Evolutionary conservation across 2,113 vertebrate species (phyloP).

Genomic region (Macrotus californicus): DNA sequence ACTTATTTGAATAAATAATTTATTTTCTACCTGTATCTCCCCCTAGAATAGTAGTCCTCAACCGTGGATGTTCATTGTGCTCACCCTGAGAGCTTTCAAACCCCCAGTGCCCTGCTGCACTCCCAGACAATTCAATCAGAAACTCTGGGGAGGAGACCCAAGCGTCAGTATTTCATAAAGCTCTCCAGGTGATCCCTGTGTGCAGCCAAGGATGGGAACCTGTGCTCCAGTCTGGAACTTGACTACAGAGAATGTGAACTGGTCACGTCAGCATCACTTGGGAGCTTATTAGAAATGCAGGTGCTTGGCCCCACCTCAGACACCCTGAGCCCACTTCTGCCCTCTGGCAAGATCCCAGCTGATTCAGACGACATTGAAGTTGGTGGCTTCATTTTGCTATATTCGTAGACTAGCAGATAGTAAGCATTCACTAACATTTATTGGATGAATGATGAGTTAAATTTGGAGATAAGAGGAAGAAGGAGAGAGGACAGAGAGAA

Average conservation of each 20-base stretch:
- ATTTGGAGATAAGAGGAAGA: background rate
- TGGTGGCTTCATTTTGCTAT: background rate
- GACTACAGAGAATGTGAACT: background rate
- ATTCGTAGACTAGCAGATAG: background rate
- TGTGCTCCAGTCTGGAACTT: background rate
- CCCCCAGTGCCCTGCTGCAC: too few relatives aligned
- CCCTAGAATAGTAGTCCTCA: background rate
- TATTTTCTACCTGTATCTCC: background rate
- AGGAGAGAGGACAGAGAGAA: background rate
- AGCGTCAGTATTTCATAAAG: background rate
- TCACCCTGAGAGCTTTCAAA: background rate
- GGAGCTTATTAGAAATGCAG: background rate
- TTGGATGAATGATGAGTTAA: background rate
- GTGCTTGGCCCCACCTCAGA: too few relatives aligned
- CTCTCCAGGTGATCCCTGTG: background rate
- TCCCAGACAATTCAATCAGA: background rate
- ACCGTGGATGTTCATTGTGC: background rate
- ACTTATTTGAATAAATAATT: background rate
- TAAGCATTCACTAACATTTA: background rate
- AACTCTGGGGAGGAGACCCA: background rate
- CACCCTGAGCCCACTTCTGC: background rate
- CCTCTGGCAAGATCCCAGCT: background rate
- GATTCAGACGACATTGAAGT: background rate
- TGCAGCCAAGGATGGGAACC: background rate
- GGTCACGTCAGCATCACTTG: fast-evolving